Percentiles rank a stretch among this genome's conserved stretches.
Evolutionary conservation across 1,140 invertebrate species (phyloP).

Genomic region (Drosophila simulans): DNA sequence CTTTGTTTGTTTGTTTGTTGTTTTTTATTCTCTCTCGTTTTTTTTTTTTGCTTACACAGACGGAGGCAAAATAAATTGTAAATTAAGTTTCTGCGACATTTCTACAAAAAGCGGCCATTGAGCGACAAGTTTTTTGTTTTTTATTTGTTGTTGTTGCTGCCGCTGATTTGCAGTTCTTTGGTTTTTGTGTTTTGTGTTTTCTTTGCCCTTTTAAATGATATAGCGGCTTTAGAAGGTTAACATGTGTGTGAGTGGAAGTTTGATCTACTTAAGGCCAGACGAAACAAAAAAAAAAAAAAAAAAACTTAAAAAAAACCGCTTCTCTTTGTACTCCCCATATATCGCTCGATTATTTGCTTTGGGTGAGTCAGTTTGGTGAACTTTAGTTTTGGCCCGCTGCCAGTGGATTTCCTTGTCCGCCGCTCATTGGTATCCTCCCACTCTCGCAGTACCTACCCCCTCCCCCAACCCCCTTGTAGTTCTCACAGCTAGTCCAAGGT

Average conservation of each 20-base stretch:
- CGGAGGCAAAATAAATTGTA: constrained; percentile 46
- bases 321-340: constrained; percentile 3
- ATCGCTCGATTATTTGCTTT: constrained; percentile 9
- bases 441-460: background rate
- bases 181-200: constrained; percentile 16
- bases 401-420: constrained; percentile 15
- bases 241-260: constrained; percentile 9
- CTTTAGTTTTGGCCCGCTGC: constrained; percentile 40
- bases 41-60: constrained; percentile 15
- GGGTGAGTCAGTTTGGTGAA: constrained; percentile 42
- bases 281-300: background rate
- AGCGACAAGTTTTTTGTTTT: constrained; percentile 24
- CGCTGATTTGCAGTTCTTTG: constrained; percentile 29
- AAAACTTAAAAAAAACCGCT: constrained; percentile 1
- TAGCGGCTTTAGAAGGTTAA: constrained; percentile 27
- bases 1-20: constrained; percentile 17
- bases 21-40: constrained; percentile 12
- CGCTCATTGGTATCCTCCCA: constrained; percentile 3
- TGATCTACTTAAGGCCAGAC: constrained; percentile 34
- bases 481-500: constrained; percentile 54
- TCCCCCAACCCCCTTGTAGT: background rate
- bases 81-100: constrained; percentile 54
- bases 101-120: constrained; percentile 21
- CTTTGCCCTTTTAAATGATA: constrained; percentile 32
- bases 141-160: constrained; percentile 10